These are phyloP conservation scores for Hydrochoerus hydrochaeris DNA, from an alignment of 2,113 vertebrate species.

Conservation along the genomic window DNA sequence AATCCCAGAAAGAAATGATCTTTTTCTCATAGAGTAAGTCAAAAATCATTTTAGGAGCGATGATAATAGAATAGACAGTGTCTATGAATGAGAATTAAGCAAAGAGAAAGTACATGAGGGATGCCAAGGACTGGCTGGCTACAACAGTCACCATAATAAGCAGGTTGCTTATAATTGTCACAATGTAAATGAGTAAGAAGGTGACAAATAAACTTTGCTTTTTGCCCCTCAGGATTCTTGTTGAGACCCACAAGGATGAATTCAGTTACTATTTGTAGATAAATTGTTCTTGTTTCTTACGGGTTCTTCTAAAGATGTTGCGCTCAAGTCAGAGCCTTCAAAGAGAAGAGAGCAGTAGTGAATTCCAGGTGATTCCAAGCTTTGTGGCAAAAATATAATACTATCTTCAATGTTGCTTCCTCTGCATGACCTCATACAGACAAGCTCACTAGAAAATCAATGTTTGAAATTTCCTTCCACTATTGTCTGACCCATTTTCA, in stretches of 20 bases:
- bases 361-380: background rate
- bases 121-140: background rate
- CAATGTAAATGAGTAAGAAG: slow-evolving; percentile 44
- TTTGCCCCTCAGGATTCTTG: slow-evolving; percentile 21
- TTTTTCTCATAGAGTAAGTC: slow-evolving; percentile 60
- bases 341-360: background rate
- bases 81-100: slow-evolving; percentile 64
- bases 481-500: background rate
- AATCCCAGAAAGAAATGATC: slow-evolving; percentile 69
- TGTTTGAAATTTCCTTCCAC: background rate
- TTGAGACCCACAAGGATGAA: slow-evolving; percentile 63
- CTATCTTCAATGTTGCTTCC: background rate
- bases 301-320: background rate
- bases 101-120: slow-evolving; percentile 63
- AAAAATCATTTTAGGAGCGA: slow-evolving; percentile 57
- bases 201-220: slow-evolving; percentile 12
- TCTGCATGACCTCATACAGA: accelerated
- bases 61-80: slow-evolving; percentile 13
- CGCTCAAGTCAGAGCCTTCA: background rate
- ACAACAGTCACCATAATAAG: slow-evolving; percentile 49
- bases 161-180: slow-evolving; percentile 22
- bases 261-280: background rate
- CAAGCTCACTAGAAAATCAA: background rate
- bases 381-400: background rate
- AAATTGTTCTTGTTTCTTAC: slow-evolving; percentile 51